Evolutionary conservation across 2,888 invertebrate genomes (phyloP), one percentile per base, ranked within the genome.

Genomic region (Zootermopsis nevadensis): DNA sequence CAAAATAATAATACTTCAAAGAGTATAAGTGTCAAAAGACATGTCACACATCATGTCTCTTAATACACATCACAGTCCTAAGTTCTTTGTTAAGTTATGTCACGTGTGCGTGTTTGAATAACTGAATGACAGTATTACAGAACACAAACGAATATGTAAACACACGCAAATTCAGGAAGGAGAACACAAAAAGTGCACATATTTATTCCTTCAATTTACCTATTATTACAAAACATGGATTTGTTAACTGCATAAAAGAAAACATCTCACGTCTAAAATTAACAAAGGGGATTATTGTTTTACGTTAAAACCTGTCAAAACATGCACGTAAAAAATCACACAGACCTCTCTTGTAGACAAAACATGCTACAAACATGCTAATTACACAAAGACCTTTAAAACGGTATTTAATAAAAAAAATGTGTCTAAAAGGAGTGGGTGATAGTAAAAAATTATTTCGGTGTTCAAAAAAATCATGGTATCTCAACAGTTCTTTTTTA

Each of bases 221-320:
- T 67, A 67, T 67, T 67, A 67, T 1, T 27, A 30, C 27, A 2
- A 67, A 67, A 67, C 67, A 30, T 67, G 67, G 67, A 67, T 67
- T 67, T 67, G 67, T 31, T 67, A 67, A 67, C 31, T 67, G n/a
- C 67, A 67, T 31, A 67, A 67, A 67, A 67, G 67, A 30, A 67
- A 67, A 67, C 30, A 67, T 67, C 67, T 77, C 77, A 77, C 77
- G 48, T 77, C 53, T 77, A 77, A 77, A 77, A 48, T 77, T 48
- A 53, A 42, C 42, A 77, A 77, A 53, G 22, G 48, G 27, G 31
- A 53, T 53, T 24, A 77, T 53, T 48, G 53, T 31, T 77, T 77
- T 48, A 77, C 77, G 77, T 53, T 77, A 77, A 77, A 77, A 77
- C 53, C 77, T 77, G 77, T 77, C 77, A 77, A 77, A 55, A 77